Percentiles rank a stretch among this genome's conserved stretches.
Conservation (phyloP, 1,140 invertebrate species). For the Philopotamus ludificatus region DNA sequence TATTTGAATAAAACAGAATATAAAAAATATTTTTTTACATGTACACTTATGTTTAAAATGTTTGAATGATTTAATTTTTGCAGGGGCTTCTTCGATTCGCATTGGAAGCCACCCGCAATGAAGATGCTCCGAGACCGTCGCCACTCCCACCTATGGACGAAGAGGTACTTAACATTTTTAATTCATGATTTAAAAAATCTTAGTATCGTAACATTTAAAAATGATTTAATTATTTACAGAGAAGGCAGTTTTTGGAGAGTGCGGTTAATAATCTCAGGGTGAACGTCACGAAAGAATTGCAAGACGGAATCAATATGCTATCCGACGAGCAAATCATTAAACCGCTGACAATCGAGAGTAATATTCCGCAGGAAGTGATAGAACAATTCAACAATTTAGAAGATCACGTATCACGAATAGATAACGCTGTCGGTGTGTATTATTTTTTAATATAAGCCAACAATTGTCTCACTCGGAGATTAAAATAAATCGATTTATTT, state of each 20-base stretch:
- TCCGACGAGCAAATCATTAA: conserved; percentile 53
- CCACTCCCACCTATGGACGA: conserved; percentile 58
- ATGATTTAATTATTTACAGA: conserved; percentile 54
- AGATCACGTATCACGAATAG: conserved; percentile 68
- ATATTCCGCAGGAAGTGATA: conserved; percentile 57
- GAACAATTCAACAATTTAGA: conserved; percentile 62
- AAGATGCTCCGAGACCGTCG: conserved; percentile 56
- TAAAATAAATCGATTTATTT: no score
- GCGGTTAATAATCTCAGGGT: conserved; percentile 66
- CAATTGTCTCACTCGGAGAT: no score
- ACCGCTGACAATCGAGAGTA: conserved; percentile 50
- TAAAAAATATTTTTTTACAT: no score
- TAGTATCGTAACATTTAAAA: background rate
- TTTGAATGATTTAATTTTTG: conserved; percentile 38
- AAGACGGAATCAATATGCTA: conserved; percentile 61
- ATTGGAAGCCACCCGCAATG: conserved; percentile 61
- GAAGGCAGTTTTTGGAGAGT: conserved; percentile 66
- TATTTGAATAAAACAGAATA: no score
- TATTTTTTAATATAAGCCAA: conserved; percentile 16
- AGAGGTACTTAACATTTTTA: conserved; percentile 53
- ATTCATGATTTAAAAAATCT: conserved; percentile 8
- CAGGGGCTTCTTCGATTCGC: conserved; percentile 65
- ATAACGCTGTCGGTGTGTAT: conserved; percentile 67
- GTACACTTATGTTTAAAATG: no score
- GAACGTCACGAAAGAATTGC: conserved; percentile 64